phyloP scores from a whole-genome alignment of 2,113 vertebrate genomes.

The Nesogale talazaci region DNA sequence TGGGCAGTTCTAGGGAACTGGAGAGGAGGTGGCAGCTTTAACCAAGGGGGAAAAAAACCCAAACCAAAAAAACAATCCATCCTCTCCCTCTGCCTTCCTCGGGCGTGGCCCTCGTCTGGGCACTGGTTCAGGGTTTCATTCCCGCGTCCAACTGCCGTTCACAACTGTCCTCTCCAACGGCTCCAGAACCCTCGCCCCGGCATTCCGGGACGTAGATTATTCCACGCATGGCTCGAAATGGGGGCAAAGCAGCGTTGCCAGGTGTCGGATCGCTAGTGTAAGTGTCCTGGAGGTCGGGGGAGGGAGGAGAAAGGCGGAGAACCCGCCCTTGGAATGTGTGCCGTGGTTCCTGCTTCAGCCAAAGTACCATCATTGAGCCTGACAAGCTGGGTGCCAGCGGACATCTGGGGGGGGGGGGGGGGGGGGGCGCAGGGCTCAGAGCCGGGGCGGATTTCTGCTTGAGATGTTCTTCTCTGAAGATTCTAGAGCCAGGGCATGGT shows the following conservation, averaged over 20 bases:
- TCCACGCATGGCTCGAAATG: constrained; percentile 77
- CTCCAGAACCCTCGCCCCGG: constrained; percentile 76
- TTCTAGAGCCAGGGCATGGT: neutral
- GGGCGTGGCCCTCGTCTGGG: constrained; percentile 70
- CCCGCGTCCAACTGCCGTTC: constrained; percentile 74
- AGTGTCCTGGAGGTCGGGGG: constrained; percentile 69
- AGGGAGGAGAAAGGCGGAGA: constrained; percentile 51
- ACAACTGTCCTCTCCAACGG: constrained; percentile 78
- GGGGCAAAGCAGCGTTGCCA: constrained; percentile 76
- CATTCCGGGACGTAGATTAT: constrained; percentile 81
- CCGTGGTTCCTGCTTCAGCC: constrained; percentile 50
- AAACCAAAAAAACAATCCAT: neutral
- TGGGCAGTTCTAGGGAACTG: neutral
- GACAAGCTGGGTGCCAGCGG: neutral
- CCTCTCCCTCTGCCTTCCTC: constrained; percentile 26
- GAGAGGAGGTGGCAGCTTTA: constrained; percentile 52
- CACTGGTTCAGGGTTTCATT: constrained; percentile 77
- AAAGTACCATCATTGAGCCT: constrained; percentile 5
- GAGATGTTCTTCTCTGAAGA: constrained; percentile 45
- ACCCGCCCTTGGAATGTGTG: constrained; percentile 49
- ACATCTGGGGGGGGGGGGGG: neutral
- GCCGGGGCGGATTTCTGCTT: neutral
- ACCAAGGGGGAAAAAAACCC: constrained; percentile 12
- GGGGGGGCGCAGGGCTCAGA: neutral
- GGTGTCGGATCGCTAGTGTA: constrained; percentile 79